These are phyloP conservation scores for Anthopleura sola DNA, from an alignment of 64 coral and sea anemone species.

Conservation along the genomic window DNA sequence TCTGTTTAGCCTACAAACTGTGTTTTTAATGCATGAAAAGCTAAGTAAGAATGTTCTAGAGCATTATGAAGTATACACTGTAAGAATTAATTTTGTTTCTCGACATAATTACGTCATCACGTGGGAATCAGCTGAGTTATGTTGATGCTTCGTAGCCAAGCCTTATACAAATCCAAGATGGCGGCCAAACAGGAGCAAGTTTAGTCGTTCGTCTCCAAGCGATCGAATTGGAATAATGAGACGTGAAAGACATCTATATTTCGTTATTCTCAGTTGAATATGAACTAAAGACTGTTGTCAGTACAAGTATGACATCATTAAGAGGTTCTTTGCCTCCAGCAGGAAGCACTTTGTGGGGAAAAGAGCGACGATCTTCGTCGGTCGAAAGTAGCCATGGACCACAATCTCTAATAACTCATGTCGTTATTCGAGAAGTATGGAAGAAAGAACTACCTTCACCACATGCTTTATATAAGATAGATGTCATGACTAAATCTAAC, in stretches of 20 bases:
- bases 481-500: constrained; percentile 96
- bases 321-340: constrained; percentile 75
- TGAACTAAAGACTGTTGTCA: not conserved
- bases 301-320: constrained; percentile 67
- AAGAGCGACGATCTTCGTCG: constrained; percentile 51
- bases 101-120: not conserved
- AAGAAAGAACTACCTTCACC: constrained; percentile 71
- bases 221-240: not conserved
- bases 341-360: constrained; percentile 77
- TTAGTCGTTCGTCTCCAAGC: not conserved
- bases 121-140: not conserved
- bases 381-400: constrained; percentile 38
- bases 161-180: constrained; percentile 1
- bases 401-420: constrained; percentile 73
- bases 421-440: constrained; percentile 93
- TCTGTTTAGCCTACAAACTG: too few species aligned
- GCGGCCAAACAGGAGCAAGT: not conserved
- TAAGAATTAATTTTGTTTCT: not conserved
- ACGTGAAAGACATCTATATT: not conserved
- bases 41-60: not conserved
- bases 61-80: not conserved
- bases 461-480: constrained; percentile 92
- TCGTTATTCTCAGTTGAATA: not conserved
- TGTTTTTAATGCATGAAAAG: too few species aligned
- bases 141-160: not conserved